Base-by-base conservation (phyloP, 1,140 invertebrate genomes). In the Penaeus vannamei region DNA sequence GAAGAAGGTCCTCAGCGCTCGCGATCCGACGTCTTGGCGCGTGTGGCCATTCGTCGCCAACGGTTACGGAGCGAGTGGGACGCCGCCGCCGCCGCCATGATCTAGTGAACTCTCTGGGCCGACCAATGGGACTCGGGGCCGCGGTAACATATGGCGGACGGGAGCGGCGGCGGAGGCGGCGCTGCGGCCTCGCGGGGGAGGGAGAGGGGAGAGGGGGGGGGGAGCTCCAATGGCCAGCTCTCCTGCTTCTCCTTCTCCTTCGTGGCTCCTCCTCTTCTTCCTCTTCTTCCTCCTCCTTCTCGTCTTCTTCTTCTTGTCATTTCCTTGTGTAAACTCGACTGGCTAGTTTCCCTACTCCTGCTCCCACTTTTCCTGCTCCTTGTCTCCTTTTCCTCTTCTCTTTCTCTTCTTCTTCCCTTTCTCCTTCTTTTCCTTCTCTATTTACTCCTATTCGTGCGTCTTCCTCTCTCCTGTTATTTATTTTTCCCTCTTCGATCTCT, bases 91-190 rank as follows among this genome's bases (percentile, higher is more conserved):
- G 72, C 46, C 81, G 17, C 60, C 59, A 36, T 85, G 84, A 85
- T 85, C 84, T 26, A 85, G 32, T 85, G 36, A 85, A 85, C 84
- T 76, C 79, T 59, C 26, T 53, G 12, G 79, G 60, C 46, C 79
- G 46, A 59, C 79, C 79, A 81, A 76, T 32, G 19, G n/a, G 42
- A 76, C 72, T 32, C 26, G n/a, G 8, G 53, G 53, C 53, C 53
- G 53, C 53, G 53, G 53, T 53, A 53, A 53, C 53, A 53, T 53
- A 53, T 53, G 53, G 53, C 46, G 2, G 46, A 53, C 53, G 53
- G 53, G 17, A 36, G 36, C 36, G 36, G 36, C 36, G 53, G 53
- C 12, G 17, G 53, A 1, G 53, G 53, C 62, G 12, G 23, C 62
- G 8, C 22, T 32, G 59, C 36, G 61, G 46, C 83, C 83, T 23